Evolutionary conservation across 2,797 vertebrate species (phyloP).

Genomic region (Sylvia borin): DNA sequence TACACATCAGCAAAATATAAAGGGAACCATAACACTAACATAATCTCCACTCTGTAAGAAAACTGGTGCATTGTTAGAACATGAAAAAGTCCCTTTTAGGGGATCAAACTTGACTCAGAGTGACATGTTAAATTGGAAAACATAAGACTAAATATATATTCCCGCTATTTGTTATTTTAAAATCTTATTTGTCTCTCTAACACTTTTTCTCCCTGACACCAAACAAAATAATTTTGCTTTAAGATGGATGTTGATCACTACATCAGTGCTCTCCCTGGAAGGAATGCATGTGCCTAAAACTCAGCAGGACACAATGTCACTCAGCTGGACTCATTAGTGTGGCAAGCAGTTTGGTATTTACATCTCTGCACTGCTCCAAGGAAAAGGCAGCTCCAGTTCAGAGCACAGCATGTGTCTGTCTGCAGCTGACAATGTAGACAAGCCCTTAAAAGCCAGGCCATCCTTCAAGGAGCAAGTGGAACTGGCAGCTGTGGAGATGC

Average conservation of each 20-base stretch:
- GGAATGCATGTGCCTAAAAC: not conserved
- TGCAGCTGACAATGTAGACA: not conserved
- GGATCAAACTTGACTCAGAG: not conserved
- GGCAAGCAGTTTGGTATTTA: constrained; percentile 14
- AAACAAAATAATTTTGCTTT: constrained; percentile 12
- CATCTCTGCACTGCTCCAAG: not conserved
- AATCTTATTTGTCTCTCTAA: constrained; percentile 29
- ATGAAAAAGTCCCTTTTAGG: not conserved
- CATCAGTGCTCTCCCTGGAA: not conserved
- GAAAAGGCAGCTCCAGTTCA: not conserved
- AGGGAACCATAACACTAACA: not conserved
- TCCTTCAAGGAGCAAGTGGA: not conserved
- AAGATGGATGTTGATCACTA: constrained; percentile 39
- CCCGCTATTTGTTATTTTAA: not conserved
- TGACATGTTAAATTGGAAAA: constrained; percentile 23
- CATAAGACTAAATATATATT: constrained; percentile 19
- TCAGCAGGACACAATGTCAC: not conserved
- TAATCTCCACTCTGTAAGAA: not conserved
- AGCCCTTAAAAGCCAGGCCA: constrained; percentile 4
- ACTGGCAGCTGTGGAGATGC: not conserved
- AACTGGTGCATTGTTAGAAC: not conserved
- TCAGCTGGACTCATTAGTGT: constrained; percentile 44
- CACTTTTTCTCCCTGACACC: not conserved
- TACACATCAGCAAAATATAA: not conserved
- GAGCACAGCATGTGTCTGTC: not conserved